phyloP scores from a whole-genome alignment of 2,888 invertebrate species.

The Rosalia funebris region DNA sequence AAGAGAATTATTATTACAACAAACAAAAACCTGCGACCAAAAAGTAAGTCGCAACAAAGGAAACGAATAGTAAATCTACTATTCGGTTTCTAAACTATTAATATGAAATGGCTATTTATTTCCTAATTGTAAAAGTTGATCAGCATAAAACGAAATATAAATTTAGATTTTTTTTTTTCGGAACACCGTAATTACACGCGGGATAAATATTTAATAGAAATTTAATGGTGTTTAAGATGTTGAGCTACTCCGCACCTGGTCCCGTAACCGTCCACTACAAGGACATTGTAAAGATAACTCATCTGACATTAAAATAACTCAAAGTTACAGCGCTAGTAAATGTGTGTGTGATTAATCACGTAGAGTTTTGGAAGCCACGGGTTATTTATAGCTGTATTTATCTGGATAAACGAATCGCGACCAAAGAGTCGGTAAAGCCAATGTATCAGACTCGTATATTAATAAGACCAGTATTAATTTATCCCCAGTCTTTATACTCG shows the following conservation, averaged over 20 bases:
- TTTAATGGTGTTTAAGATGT: conserved; percentile 47
- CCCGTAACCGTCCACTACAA: conserved; percentile 30
- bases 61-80: too few relatives aligned
- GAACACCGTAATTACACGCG: too few relatives aligned
- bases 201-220: conserved; percentile 48
- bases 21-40: conserved; percentile 23
- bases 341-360: conserved; percentile 59
- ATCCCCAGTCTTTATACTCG: conserved; percentile 52
- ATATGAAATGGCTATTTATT: too few relatives aligned
- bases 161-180: too few relatives aligned
- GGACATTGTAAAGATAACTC: conserved; percentile 52
- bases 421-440: conserved; percentile 22
- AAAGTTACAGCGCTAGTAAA: conserved; percentile 55
- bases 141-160: too few relatives aligned
- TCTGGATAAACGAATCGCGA: conserved; percentile 54
- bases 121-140: too few relatives aligned
- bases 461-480: conserved; percentile 58
- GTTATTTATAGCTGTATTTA: conserved; percentile 59
- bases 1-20: conserved; percentile 46
- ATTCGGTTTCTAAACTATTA: too few relatives aligned
- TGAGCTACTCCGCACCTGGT: conserved; percentile 41
- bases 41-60: too few relatives aligned
- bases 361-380: conserved; percentile 57
- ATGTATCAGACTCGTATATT: conserved; percentile 47
- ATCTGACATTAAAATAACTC: conserved; percentile 57